Evolutionary conservation across 30 jellyfish, hydroid and myxozoan species (phyloP).

Genomic region (Aurelia aurita): DNA sequence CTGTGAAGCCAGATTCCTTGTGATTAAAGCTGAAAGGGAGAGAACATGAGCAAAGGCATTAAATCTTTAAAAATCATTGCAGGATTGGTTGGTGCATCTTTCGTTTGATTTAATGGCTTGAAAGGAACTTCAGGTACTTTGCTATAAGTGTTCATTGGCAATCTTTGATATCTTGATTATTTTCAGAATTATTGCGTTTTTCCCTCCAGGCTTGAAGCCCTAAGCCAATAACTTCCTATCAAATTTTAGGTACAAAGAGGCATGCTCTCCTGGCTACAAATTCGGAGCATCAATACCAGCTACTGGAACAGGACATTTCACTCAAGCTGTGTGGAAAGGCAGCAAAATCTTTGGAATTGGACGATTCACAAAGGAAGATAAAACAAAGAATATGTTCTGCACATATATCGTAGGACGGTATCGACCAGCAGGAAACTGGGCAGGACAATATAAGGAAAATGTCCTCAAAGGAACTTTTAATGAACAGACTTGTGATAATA

Average conservation of each 20-base stretch:
- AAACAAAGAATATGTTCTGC: constrained; percentile 23
- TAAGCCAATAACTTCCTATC: not conserved
- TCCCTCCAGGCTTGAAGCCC: too few species aligned
- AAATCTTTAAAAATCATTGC: too few species aligned
- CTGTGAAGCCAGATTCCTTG: not conserved
- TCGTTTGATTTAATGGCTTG: too few species aligned
- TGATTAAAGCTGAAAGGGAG: not conserved
- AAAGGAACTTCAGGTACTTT: too few species aligned
- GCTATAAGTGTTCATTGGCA: too few species aligned
- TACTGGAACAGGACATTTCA: constrained; percentile 83
- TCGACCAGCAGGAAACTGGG: constrained; percentile 77
- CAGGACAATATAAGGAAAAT: constrained; percentile 39
- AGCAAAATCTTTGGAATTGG: constrained; percentile 58
- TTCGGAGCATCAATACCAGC: constrained; percentile 7
- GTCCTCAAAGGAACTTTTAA: constrained; percentile 62
- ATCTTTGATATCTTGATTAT: too few species aligned
- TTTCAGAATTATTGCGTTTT: too few species aligned
- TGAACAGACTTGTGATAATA: constrained; percentile 30
- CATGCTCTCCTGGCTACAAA: constrained; percentile 54
- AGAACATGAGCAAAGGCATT: not conserved
- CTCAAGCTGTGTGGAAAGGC: constrained; percentile 84
- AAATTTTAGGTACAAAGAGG: constrained; percentile 73
- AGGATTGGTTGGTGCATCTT: too few species aligned
- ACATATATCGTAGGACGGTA: constrained; percentile 76
- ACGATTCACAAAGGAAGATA: constrained; percentile 16